phyloP scores from a whole-genome alignment of 2,113 vertebrate species.

The Carlito syrichta region DNA sequence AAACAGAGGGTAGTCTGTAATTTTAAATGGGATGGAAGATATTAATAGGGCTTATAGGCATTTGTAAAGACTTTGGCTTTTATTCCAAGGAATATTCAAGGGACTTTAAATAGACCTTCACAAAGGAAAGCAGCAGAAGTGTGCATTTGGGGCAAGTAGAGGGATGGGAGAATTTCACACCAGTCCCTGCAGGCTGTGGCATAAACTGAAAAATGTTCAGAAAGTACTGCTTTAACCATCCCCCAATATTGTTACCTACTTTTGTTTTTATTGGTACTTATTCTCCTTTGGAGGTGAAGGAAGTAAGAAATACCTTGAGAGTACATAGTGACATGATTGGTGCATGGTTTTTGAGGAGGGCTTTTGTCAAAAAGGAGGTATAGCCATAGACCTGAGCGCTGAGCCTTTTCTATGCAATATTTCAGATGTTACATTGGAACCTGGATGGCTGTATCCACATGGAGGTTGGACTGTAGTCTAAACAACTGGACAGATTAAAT shows the following conservation, averaged over 20 bases:
- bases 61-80: neutral
- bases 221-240: neutral
- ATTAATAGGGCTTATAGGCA: neutral
- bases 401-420: slow-evolving; percentile 99
- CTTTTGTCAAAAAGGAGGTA: slow-evolving; percentile 83
- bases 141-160: neutral
- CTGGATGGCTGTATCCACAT: slow-evolving; percentile 93
- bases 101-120: neutral
- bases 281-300: neutral
- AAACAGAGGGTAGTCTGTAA: neutral
- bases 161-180: neutral
- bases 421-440: slow-evolving; percentile 91
- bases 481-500: slow-evolving; percentile 88
- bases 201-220: neutral
- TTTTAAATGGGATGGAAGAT: neutral
- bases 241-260: neutral
- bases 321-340: slow-evolving; percentile 82
- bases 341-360: slow-evolving; percentile 83
- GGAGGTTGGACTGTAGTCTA: slow-evolving; percentile 92
- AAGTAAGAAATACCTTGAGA: no score
- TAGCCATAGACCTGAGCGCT: slow-evolving; percentile 96
- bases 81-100: no score
- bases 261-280: neutral
- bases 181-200: neutral
- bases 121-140: neutral